These are phyloP conservation scores for Mactromeris polynyma DNA, from an alignment of 2,888 invertebrate species.

Conservation along the genomic window DNA sequence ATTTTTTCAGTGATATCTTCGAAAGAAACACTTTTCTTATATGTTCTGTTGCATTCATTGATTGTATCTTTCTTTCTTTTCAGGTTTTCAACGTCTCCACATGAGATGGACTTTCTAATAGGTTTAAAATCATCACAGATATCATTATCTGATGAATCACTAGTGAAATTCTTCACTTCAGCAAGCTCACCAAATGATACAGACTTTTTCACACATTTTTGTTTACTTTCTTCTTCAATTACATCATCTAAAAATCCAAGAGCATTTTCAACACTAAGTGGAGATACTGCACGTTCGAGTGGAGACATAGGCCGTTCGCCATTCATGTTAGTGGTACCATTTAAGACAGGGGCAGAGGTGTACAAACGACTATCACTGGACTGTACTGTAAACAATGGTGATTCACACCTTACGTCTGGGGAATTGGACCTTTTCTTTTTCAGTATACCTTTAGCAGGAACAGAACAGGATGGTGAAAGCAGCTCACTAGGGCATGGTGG, in stretches of 20 bases:
- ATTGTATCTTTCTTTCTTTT: constrained; percentile 52
- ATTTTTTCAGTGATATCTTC: constrained; percentile 23
- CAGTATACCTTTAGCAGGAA: constrained; percentile 64
- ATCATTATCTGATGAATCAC: constrained; percentile 64
- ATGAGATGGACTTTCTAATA: constrained; percentile 46
- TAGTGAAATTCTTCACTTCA: constrained; percentile 64
- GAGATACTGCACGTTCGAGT: constrained; percentile 54
- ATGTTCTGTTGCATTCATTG: constrained; percentile 50
- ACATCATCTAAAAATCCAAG: constrained; percentile 71
- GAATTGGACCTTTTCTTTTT: constrained; percentile 62
- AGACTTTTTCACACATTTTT: constrained; percentile 61
- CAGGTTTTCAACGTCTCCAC: constrained; percentile 50
- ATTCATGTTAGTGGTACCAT: background rate
- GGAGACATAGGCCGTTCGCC: constrained; percentile 63
- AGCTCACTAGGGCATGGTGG: constrained; percentile 52
- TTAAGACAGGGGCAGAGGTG: constrained; percentile 28
- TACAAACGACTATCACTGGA: constrained; percentile 31
- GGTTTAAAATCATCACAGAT: constrained; percentile 50
- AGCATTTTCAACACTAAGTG: constrained; percentile 64
- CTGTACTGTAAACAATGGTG: constrained; percentile 37
- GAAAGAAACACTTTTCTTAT: constrained; percentile 65
- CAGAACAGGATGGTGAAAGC: constrained; percentile 38
- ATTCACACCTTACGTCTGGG: constrained; percentile 47
- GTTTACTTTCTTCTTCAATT: constrained; percentile 64
- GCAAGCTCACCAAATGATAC: constrained; percentile 66